A percentile compares a stretch with the other conserved stretches of the same genome.
phyloP scores from a whole-genome alignment of 2,888 invertebrate species.

The Atherix ibis region DNA sequence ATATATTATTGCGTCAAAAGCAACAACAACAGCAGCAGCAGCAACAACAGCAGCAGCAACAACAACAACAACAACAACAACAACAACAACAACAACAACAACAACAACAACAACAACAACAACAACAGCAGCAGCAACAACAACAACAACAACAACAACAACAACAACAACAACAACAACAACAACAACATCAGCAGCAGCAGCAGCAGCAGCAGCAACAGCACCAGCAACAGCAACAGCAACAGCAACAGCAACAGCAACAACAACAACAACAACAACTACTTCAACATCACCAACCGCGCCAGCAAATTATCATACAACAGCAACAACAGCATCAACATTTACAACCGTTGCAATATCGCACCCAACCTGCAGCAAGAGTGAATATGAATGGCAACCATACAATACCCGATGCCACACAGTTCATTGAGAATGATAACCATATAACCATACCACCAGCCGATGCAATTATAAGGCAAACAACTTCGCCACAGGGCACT shows the following conservation, averaged over 20 bases:
- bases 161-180: slow-evolving; percentile 16
- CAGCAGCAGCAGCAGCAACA: slow-evolving; percentile 9
- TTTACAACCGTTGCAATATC: slow-evolving; percentile 8
- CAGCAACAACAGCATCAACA: slow-evolving; percentile 29
- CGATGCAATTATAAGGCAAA: slow-evolving; percentile 32
- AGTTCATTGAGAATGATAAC: no score
- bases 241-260: slow-evolving; percentile 28
- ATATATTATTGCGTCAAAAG: slow-evolving; percentile 11
- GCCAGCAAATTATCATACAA: slow-evolving; percentile 14
- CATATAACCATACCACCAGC: no score
- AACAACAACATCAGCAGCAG: neutral
- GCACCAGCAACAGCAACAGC: slow-evolving; percentile 12
- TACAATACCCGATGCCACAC: slow-evolving; percentile 1
- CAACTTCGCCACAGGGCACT: slow-evolving; percentile 53
- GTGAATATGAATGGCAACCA: neutral
- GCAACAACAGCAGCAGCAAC: slow-evolving; percentile 2
- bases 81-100: slow-evolving; percentile 19
- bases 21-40: slow-evolving; percentile 4
- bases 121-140: slow-evolving; percentile 12
- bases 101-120: slow-evolving; percentile 16
- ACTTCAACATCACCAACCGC: slow-evolving; percentile 17
- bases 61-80: slow-evolving; percentile 6
- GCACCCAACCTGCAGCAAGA: no score
- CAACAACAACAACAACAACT: slow-evolving; percentile 13
- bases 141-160: slow-evolving; percentile 5